Conservation (phyloP, 2,888 invertebrate genomes). For the Scelioninae gen. 1 region DNA sequence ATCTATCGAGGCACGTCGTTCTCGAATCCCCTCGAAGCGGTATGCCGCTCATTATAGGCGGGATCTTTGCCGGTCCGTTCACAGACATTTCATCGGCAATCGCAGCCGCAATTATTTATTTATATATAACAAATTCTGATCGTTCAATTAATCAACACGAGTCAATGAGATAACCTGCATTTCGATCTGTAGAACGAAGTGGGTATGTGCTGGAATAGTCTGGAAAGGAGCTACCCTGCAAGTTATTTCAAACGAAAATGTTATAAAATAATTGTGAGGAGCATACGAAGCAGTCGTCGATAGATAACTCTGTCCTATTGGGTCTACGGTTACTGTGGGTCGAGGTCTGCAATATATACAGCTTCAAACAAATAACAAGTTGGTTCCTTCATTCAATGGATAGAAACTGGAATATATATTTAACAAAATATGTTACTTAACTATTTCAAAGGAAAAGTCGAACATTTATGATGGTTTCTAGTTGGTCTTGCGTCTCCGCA, state of each 20-base stretch:
- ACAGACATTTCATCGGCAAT: conserved; percentile 58
- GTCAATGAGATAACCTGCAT: background rate
- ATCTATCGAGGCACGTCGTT: conserved; percentile 84
- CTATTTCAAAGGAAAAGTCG: conserved; percentile 82
- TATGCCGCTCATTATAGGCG: conserved; percentile 80
- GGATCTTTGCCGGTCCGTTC: conserved; percentile 74
- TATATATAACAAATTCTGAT: conserved; percentile 59
- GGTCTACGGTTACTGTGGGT: no score
- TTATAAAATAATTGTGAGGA: conserved; percentile 71
- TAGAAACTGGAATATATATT: conserved; percentile 84
- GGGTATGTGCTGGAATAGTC: no score
- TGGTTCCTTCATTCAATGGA: conserved; percentile 82
- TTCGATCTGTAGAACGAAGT: no score
- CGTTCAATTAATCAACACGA: conserved; percentile 45
- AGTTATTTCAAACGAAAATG: conserved; percentile 56
- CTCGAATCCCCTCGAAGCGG: conserved; percentile 76
- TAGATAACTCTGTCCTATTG: no score
- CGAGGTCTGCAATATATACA: no score
- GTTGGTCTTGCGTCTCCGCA: conserved; percentile 80
- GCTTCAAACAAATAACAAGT: conserved; percentile 84
- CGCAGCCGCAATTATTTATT: conserved; percentile 58
- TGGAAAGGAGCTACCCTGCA: no score
- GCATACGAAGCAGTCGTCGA: conserved; percentile 71
- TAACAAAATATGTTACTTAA: conserved; percentile 82
- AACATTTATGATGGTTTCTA: conserved; percentile 83